phyloP scores from a whole-genome alignment of 2,797 vertebrate genomes.

The Ceyx erithaca region DNA sequence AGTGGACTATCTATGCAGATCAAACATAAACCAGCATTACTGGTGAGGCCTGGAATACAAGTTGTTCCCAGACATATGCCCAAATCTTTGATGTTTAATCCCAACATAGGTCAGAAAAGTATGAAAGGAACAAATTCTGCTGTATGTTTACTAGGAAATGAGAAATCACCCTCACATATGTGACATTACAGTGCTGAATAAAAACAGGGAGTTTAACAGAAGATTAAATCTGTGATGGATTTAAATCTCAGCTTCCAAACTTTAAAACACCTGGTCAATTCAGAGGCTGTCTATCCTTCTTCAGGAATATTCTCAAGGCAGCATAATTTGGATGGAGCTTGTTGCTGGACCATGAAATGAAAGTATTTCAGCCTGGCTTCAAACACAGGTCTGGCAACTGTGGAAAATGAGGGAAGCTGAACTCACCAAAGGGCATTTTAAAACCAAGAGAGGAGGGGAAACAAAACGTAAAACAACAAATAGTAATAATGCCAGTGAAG shows the following conservation, averaged over 20 bases:
- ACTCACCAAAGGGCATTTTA: background rate
- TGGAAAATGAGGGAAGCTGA: background rate
- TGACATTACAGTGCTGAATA: background rate
- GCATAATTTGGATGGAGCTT: background rate
- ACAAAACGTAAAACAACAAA: background rate
- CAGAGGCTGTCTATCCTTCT: background rate
- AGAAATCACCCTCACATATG: background rate
- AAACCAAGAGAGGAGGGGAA: background rate
- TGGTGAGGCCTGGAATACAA: background rate
- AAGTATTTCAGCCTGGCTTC: background rate
- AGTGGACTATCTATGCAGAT: background rate
- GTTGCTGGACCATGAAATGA: background rate
- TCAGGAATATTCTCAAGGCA: background rate
- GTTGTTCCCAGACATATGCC: background rate
- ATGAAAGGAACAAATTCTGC: background rate
- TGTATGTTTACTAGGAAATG: background rate
- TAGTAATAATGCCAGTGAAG: background rate
- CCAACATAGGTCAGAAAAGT: background rate
- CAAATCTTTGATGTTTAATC: background rate
- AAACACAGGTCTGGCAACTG: background rate
- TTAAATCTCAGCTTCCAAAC: background rate
- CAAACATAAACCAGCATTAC: background rate
- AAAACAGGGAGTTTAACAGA: background rate
- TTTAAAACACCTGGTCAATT: background rate
- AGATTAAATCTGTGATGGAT: background rate